Evolutionary conservation across 2,797 vertebrate genomes (phyloP).

Genomic region (Pseudochirops cupreus): DNA sequence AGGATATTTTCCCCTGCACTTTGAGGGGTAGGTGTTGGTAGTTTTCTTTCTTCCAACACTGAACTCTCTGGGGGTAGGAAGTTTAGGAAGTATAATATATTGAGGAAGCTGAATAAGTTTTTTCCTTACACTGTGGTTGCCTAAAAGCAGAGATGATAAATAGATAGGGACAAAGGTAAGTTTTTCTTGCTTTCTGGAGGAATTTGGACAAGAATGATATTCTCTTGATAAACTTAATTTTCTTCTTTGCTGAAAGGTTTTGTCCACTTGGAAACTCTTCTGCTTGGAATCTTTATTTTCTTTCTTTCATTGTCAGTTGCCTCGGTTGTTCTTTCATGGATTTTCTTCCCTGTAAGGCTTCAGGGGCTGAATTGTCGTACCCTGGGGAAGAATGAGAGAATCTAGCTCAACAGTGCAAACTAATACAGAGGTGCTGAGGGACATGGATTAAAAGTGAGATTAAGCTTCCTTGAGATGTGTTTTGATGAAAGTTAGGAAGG

Average conservation of each 20-base stretch:
- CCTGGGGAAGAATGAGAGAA: slow-evolving; percentile 6
- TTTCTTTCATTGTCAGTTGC: neutral
- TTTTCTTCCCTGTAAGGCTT: neutral
- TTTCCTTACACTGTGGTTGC: neutral
- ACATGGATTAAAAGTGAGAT: neutral
- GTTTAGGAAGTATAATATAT: neutral
- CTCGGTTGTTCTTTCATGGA: neutral
- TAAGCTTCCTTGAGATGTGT: neutral
- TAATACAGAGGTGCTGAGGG: neutral
- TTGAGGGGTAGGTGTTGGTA: neutral
- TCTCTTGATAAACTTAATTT: neutral
- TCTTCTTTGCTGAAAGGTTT: neutral
- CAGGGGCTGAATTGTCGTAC: neutral
- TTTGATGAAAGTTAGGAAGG: neutral
- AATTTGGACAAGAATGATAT: neutral
- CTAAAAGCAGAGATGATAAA: neutral
- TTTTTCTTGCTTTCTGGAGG: neutral
- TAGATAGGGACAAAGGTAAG: neutral
- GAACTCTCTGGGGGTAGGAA: neutral
- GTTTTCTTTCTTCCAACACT: neutral
- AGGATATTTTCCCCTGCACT: neutral
- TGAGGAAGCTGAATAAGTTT: neutral
- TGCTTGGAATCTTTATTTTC: neutral
- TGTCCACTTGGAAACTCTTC: neutral
- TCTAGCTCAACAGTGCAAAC: neutral